Evolutionary conservation across 2,888 invertebrate species (phyloP).

Genomic region (Thereva unica): DNA sequence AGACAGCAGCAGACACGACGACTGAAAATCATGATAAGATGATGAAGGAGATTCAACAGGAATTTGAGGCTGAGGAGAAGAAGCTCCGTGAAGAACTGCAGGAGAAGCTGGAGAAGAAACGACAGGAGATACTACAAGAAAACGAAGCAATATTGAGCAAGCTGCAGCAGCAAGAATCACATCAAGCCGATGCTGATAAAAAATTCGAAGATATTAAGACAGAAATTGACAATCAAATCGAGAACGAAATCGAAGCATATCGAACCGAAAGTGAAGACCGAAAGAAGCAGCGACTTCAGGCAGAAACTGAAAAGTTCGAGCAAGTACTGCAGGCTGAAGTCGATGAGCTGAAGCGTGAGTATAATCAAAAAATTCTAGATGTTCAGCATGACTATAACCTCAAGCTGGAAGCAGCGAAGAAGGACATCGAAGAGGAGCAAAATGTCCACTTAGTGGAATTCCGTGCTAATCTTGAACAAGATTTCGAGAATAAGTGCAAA

Average conservation of each 20-base stretch:
- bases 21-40: slow-evolving; percentile 58
- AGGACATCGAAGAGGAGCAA: slow-evolving; percentile 60
- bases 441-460: slow-evolving; percentile 57
- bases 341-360: slow-evolving; percentile 49
- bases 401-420: slow-evolving; percentile 57
- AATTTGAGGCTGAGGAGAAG: slow-evolving; percentile 57
- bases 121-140: slow-evolving; percentile 51
- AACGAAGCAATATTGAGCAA: slow-evolving; percentile 48
- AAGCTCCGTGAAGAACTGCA: slow-evolving; percentile 62
- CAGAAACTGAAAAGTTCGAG: slow-evolving; percentile 57
- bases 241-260: slow-evolving; percentile 44
- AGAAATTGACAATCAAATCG: slow-evolving; percentile 37
- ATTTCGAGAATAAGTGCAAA: slow-evolving; percentile 60
- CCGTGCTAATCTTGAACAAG: slow-evolving; percentile 52
- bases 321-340: slow-evolving; percentile 52
- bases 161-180: slow-evolving; percentile 6
- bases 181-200: slow-evolving; percentile 8
- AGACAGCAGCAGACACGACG: slow-evolving; percentile 58
- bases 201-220: slow-evolving; percentile 39
- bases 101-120: slow-evolving; percentile 59
- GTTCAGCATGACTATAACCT: slow-evolving; percentile 55
- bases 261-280: slow-evolving; percentile 55
- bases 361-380: slow-evolving; percentile 56
- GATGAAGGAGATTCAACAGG: slow-evolving; percentile 60
- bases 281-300: slow-evolving; percentile 57